Evolutionary conservation across 2,797 vertebrate genomes (phyloP).

Genomic region (Chiroxiphia lanceolata): DNA sequence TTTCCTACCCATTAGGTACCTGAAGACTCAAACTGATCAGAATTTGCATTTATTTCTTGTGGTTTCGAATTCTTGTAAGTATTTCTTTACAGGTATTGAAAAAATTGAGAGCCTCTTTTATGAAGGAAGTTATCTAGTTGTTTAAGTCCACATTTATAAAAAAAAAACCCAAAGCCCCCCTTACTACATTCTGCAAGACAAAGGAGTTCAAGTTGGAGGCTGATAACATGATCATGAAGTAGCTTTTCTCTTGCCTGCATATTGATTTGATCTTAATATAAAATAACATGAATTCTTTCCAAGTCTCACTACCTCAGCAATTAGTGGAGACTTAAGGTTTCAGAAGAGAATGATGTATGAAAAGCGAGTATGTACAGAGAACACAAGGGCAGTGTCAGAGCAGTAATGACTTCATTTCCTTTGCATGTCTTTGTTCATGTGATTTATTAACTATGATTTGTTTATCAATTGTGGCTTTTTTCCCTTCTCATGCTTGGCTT

Average conservation of each 20-base stretch:
- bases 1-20: neutral
- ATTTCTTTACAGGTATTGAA: neutral
- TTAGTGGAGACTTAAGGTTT: neutral
- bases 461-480: neutral
- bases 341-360: neutral
- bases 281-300: neutral
- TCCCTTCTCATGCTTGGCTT: neutral
- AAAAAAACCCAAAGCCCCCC: fast-evolving
- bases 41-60: neutral
- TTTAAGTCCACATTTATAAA: neutral
- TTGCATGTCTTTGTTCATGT: neutral
- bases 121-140: neutral
- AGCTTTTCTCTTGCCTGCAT: neutral
- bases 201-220: neutral
- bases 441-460: neutral
- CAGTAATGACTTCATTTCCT: neutral
- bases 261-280: neutral
- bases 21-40: neutral
- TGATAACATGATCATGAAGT: neutral
- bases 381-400: neutral
- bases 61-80: neutral
- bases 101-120: neutral
- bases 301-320: neutral
- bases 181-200: neutral
- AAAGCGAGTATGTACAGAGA: neutral